Conservation (phyloP, 2,113 vertebrate genomes). For the Phainopepla nitens region DNA sequence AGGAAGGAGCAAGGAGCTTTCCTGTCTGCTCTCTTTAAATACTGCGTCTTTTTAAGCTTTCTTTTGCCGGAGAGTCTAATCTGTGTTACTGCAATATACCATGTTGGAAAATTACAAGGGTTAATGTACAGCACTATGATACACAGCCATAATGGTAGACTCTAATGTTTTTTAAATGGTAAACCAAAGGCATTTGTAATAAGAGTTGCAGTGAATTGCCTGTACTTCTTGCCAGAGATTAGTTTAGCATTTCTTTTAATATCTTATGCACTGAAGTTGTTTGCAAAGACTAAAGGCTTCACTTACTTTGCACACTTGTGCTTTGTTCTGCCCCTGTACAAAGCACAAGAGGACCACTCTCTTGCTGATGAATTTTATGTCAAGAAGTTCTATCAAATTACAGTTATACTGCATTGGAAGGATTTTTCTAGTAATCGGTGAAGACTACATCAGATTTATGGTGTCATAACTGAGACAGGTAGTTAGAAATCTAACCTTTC, state of each 20-base stretch:
- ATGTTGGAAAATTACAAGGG: conserved; percentile 11
- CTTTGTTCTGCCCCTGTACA: background rate
- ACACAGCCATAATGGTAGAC: conserved; percentile 11
- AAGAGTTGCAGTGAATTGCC: background rate
- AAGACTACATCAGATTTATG: background rate
- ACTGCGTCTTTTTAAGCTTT: background rate
- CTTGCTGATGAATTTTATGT: background rate
- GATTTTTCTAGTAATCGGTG: background rate
- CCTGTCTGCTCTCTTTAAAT: conserved; percentile 28
- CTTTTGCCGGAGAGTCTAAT: background rate
- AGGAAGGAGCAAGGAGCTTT: conserved; percentile 8
- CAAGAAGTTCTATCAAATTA: background rate
- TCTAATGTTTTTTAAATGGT: conserved; percentile 58
- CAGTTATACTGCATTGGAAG: background rate
- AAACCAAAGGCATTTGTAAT: conserved; percentile 47
- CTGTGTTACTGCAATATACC: background rate
- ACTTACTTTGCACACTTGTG: background rate
- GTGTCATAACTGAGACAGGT: background rate
- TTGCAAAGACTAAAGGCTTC: conserved; percentile 27
- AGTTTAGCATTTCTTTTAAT: conserved; percentile 52
- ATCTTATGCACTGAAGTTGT: conserved; percentile 38
- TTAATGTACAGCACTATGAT: conserved; percentile 16
- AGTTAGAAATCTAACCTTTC: conserved; percentile 27
- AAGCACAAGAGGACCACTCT: background rate
- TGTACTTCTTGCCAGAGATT: conserved; percentile 25